Percentiles rank a stretch among this genome's conserved stretches.
Conservation (phyloP, 2,797 vertebrate genomes). For the Epinephelus malabaricus region DNA sequence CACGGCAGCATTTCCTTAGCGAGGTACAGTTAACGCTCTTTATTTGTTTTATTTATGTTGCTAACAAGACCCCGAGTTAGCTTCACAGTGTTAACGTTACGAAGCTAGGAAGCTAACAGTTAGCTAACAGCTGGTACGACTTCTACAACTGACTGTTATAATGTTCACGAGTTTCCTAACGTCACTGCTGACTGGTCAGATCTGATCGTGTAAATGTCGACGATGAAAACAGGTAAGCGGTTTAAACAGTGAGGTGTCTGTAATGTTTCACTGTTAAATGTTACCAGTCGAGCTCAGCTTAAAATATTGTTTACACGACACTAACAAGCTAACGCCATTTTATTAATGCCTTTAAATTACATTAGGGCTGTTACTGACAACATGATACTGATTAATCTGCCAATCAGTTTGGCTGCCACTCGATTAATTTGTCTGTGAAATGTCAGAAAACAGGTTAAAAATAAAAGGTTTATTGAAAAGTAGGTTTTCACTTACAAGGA, state of each 20-base stretch:
- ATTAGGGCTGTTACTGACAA: neutral
- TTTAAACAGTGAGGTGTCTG: neutral
- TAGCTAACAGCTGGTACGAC: conserved; percentile 19
- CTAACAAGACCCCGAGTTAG: neutral
- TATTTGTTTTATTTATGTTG: neutral
- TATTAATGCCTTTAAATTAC: neutral
- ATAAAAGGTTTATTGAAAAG: too few relatives aligned
- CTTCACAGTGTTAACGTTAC: neutral
- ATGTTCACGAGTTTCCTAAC: neutral
- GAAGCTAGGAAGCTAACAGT: conserved; percentile 27
- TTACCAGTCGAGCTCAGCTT: neutral
- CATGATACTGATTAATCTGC: too few relatives aligned
- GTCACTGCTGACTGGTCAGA: too few relatives aligned
- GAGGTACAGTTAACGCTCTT: conserved; percentile 5
- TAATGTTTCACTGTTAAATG: neutral
- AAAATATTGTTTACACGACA: too few relatives aligned
- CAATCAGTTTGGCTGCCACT: too few relatives aligned
- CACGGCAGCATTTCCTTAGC: neutral
- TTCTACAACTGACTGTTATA: neutral
- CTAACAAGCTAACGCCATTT: neutral
- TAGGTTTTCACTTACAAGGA: too few relatives aligned
- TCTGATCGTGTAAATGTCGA: neutral
- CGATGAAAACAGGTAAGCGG: neutral
- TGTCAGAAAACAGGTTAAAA: neutral
- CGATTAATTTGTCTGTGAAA: neutral